phyloP scores from a whole-genome alignment of 2,888 invertebrate species.

The Alcis repandata region DNA sequence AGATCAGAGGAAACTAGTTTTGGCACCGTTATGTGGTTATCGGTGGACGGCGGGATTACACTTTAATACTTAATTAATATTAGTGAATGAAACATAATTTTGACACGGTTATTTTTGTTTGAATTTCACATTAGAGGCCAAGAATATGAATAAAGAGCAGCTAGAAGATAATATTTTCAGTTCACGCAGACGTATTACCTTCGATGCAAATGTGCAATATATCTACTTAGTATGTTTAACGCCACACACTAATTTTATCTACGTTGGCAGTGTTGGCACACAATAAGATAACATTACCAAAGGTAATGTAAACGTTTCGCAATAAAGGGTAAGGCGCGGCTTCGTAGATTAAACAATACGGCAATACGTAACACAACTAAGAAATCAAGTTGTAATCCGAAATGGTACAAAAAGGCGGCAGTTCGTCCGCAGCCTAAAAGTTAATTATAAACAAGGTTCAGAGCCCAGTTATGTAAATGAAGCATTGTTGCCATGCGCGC shows the following conservation, averaged over 20 bases:
- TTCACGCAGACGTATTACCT: too few species aligned
- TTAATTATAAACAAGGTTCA: slow-evolving; percentile 68
- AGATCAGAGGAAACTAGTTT: slow-evolving; percentile 42
- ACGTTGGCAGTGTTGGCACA: too few species aligned
- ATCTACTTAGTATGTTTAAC: too few species aligned
- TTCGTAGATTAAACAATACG: too few species aligned
- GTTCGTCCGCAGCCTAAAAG: slow-evolving; percentile 61
- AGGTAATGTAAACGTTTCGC: too few species aligned
- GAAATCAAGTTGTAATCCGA: slow-evolving; percentile 48
- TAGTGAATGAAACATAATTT: slow-evolving; percentile 20
- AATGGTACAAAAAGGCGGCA: slow-evolving; percentile 49
- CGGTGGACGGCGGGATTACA: slow-evolving; percentile 34
- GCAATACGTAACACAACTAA: slow-evolving; percentile 30
- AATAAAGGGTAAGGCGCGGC: too few species aligned
- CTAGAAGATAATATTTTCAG: too few species aligned
- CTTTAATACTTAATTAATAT: slow-evolving; percentile 22
- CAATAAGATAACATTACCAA: too few species aligned
- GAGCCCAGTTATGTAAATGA: slow-evolving; percentile 73
- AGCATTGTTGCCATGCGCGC: slow-evolving; percentile 74
- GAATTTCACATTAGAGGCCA: too few species aligned
- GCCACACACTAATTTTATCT: too few species aligned
- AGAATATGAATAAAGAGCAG: too few species aligned
- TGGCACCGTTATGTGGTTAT: slow-evolving; percentile 45
- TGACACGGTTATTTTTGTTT: slow-evolving; percentile 4
- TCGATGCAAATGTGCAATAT: too few species aligned